Conservation (phyloP, 2,888 invertebrate species). For the Cancer borealis region DNA sequence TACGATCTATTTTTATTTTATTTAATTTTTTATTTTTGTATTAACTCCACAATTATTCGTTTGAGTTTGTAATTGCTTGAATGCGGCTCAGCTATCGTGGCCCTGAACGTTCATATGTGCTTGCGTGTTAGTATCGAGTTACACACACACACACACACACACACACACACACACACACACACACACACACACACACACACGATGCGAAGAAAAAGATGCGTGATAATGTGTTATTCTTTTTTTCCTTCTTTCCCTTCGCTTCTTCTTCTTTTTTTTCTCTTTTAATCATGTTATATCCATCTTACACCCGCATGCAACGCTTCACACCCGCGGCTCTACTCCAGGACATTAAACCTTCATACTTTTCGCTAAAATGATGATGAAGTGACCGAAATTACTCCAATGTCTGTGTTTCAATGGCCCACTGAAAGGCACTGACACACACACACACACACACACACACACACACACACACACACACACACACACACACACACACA, state of each 20-base stretch:
- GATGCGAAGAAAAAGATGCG: background rate
- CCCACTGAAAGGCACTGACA: background rate
- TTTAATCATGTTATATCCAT: constrained; percentile 37
- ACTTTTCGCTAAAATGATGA: constrained; percentile 37
- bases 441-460: background rate
- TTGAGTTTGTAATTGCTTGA: background rate
- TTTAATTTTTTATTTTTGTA: background rate
- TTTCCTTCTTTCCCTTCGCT: background rate
- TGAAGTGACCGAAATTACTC: background rate
- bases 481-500: no score
- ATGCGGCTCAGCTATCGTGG: background rate
- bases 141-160: constrained; percentile 43
- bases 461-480: no score
- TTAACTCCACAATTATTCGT: background rate
- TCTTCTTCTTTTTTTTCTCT: background rate
- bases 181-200: constrained; percentile 52
- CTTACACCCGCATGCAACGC: background rate
- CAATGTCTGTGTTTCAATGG: constrained; percentile 14
- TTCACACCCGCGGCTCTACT: background rate
- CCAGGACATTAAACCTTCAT: constrained; percentile 25
- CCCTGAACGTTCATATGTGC: background rate
- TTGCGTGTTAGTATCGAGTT: background rate
- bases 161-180: constrained; percentile 52
- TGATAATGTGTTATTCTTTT: background rate
- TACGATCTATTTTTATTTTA: background rate